Percentiles rank a stretch among this genome's conserved stretches.
phyloP scores from a whole-genome alignment of 2,797 vertebrate species.

The Tachyglossus aculeatus region DNA sequence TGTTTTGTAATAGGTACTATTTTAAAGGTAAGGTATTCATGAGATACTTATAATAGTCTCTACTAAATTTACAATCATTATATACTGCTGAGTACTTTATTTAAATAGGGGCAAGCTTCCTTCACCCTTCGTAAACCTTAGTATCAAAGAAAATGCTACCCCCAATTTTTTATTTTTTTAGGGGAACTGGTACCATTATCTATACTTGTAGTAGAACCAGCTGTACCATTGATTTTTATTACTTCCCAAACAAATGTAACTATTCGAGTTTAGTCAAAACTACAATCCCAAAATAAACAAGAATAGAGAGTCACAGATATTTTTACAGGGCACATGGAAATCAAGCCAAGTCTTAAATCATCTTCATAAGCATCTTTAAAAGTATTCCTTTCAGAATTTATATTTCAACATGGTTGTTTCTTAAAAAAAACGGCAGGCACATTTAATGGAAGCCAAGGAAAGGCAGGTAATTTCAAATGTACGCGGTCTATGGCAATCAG shows the following conservation, averaged over 20 bases:
- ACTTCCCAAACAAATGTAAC: constrained; percentile 3
- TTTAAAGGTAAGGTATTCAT: background rate
- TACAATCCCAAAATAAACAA: constrained; percentile 14
- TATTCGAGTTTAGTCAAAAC: constrained; percentile 19
- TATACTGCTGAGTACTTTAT: background rate
- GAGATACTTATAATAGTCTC: background rate
- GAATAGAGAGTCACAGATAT: background rate
- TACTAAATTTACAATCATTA: background rate
- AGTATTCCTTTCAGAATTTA: background rate
- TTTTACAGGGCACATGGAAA: background rate
- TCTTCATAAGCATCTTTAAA: constrained; percentile 5
- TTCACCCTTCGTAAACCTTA: background rate
- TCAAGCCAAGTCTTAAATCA: constrained; percentile 8
- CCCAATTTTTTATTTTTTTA: background rate
- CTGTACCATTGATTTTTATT: constrained; percentile 19
- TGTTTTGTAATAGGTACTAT: constrained; percentile 35
- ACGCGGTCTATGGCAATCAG: background rate
- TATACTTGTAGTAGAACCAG: constrained; percentile 4
- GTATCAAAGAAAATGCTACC: background rate
- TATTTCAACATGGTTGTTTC: constrained; percentile 21
- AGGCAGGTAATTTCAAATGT: background rate
- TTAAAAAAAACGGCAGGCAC: background rate
- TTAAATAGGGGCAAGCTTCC: background rate
- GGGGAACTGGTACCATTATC: constrained; percentile 1
- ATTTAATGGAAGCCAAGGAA: constrained; percentile 5